Base-by-base conservation (phyloP, 2,797 vertebrate genomes). In the Etheostoma perlongum region DNA sequence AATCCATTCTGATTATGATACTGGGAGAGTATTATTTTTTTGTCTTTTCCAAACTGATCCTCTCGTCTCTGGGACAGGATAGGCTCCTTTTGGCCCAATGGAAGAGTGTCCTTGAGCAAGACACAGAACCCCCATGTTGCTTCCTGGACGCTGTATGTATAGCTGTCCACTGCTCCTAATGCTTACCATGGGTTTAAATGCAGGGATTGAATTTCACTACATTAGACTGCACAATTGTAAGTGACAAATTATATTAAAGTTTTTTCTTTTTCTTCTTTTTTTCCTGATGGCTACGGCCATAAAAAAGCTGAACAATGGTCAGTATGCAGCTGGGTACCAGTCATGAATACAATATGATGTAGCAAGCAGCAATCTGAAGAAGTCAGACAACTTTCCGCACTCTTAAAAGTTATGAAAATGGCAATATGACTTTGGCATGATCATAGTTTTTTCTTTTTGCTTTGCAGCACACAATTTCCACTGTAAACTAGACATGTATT, bases 321-420 rank as follows among this genome's bases (percentile, higher is more conserved):
- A 12, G 30, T 11, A 30, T 62, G 30, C 57, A 59, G 27, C 48
- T 33, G 67, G 25, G n/a, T 54, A 44, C 3, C 47, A 65, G 27
- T 51, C 55, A 67, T 15, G 14, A 42, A 18, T 1, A 36, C 44
- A 62, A 1, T 16, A 48, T 52, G 16, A 55, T 2, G n/a, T 21
- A 11, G 33, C 33, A 54, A 12, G 62, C 27, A 42, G 12, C 33
- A 25, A 33, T 33, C 10, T 46, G 27, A 47, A 52, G 44, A 55
- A 62, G 48, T 23, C 27, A 4, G 6, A 60, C 30, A 52, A 53
- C 30, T 64, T 49, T 16, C 51, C 15, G 2, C 15, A 25, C 21
- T 12, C 5, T 21, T 19, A n/a, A n/a, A 62, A 59, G 72, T 12
- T 49, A 36, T 64, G 53, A 67, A 48, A 69, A 76, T 72, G 42